Conservation (phyloP, 2,113 vertebrate species). For the Salvator merianae region DNA sequence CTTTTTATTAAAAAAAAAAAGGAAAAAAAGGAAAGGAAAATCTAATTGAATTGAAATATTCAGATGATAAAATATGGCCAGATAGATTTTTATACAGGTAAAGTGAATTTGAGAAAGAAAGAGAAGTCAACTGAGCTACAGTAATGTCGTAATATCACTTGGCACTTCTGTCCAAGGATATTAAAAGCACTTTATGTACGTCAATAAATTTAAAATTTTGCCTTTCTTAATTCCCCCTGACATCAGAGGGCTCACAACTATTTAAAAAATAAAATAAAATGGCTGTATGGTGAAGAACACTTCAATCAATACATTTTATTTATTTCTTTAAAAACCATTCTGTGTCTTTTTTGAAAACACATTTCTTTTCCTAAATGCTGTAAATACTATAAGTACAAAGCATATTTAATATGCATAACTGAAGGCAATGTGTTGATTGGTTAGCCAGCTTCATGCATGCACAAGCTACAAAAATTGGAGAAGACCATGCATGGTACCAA, state of each 20-base stretch:
- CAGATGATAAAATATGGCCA: constrained; percentile 74
- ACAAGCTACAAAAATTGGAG: background rate
- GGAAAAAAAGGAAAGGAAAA: constrained; percentile 46
- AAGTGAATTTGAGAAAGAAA: constrained; percentile 60
- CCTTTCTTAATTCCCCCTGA: fast-evolving
- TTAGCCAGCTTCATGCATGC: background rate
- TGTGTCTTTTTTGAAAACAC: background rate
- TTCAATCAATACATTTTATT: constrained; percentile 1
- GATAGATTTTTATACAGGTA: constrained; percentile 74
- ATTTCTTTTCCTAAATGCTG: background rate
- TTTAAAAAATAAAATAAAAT: background rate
- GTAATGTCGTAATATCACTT: constrained; percentile 62
- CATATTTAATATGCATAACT: background rate
- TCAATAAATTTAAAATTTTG: constrained; percentile 46
- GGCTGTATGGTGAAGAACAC: background rate
- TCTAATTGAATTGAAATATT: constrained; percentile 82
- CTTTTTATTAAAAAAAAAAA: constrained; percentile 37
- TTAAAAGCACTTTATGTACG: constrained; percentile 30
- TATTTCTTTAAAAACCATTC: background rate
- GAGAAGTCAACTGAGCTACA: constrained; percentile 63
- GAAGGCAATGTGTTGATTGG: background rate
- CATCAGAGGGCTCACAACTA: background rate
- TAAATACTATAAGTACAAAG: background rate
- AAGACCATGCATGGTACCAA: too few species aligned
- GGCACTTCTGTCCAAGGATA: constrained; percentile 56